Percentiles rank a stretch among this genome's conserved stretches.
Conservation (phyloP, 2,113 vertebrate genomes). For the Dasyprocta punctata region DNA sequence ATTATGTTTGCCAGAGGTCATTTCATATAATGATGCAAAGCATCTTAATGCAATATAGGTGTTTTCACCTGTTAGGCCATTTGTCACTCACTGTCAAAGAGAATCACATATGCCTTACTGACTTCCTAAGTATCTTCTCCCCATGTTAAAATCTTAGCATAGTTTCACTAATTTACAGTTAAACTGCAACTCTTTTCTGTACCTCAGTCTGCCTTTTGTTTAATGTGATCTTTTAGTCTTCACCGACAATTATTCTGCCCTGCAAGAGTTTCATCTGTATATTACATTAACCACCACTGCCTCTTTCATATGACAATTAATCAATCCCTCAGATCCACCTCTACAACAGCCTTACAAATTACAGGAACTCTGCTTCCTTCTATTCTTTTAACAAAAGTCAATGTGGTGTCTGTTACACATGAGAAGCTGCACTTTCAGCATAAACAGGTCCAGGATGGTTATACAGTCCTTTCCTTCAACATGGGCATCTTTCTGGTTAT, state of each 20-base stretch:
- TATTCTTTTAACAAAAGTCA: background rate
- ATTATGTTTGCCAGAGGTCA: constrained; percentile 57
- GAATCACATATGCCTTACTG: background rate
- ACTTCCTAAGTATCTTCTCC: background rate
- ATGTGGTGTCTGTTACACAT: background rate
- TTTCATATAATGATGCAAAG: constrained; percentile 63
- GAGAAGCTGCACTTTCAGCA: background rate
- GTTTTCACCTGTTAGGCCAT: constrained; percentile 46
- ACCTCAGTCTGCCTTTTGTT: background rate
- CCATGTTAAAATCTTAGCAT: background rate
- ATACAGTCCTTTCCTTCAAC: background rate
- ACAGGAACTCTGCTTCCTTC: background rate
- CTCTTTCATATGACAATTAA: constrained; percentile 38
- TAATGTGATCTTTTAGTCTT: background rate
- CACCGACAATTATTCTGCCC: background rate
- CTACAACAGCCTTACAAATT: constrained; percentile 23
- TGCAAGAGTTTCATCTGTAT: constrained; percentile 24
- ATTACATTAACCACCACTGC: background rate
- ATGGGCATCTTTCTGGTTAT: background rate
- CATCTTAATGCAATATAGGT: constrained; percentile 47
- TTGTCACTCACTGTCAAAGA: constrained; percentile 57
- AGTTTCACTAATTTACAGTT: background rate
- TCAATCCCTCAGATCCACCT: constrained; percentile 55
- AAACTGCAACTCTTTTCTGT: background rate
- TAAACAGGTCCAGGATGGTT: background rate